Evolutionary conservation across 2,113 vertebrate genomes (phyloP).

Genomic region (Nothobranchius furzeri): DNA sequence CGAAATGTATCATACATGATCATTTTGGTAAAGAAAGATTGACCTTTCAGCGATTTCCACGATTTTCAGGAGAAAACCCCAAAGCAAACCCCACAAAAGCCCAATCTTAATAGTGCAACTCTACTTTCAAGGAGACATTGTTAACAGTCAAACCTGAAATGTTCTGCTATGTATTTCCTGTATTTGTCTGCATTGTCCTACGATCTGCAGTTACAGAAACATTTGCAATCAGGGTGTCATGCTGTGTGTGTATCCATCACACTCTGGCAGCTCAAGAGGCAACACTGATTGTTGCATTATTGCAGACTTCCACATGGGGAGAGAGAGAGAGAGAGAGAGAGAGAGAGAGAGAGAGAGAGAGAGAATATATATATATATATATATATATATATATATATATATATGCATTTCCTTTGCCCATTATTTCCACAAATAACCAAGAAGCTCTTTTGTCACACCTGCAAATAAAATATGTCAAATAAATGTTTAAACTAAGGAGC

Average conservation of each 20-base stretch:
- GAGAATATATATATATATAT: too few relatives aligned
- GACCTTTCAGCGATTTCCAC: background rate
- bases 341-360: too few relatives aligned
- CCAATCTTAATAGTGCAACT: background rate
- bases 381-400: too few relatives aligned
- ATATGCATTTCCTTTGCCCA: conserved; percentile 3
- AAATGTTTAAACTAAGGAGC: background rate
- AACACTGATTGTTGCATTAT: background rate
- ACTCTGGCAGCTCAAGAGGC: conserved; percentile 15
- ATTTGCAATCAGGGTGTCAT: conserved; percentile 3
- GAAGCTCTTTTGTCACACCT: background rate
- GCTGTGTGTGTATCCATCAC: conserved; percentile 33
- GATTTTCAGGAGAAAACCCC: background rate
- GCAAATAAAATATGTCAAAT: conserved; percentile 9
- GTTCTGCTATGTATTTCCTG: conserved; percentile 7
- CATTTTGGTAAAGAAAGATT: background rate
- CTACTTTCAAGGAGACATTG: background rate
- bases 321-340: too few relatives aligned
- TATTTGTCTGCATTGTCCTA: background rate
- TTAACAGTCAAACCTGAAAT: background rate
- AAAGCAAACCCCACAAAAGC: background rate
- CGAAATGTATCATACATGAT: conserved; percentile 7
- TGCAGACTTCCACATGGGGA: background rate
- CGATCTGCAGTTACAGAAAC: conserved; percentile 20
- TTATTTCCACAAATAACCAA: conserved; percentile 28